Percentiles rank a stretch among this genome's conserved stretches.
phyloP scores from a whole-genome alignment of 2,797 vertebrate species.

The Arctocebus calabarensis region DNA sequence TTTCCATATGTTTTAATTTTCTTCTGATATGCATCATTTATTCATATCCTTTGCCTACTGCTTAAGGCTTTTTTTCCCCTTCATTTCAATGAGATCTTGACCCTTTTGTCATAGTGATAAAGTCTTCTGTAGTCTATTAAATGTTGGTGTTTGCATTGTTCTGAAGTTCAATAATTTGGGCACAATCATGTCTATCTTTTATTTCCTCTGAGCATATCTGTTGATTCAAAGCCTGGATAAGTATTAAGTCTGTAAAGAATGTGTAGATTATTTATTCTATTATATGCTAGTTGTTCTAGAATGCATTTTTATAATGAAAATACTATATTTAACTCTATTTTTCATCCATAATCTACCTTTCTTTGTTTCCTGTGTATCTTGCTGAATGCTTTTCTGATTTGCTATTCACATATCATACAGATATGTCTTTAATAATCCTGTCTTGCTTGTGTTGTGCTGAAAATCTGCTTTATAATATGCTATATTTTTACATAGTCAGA shows the following conservation, averaged over 20 bases:
- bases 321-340: slow-evolving; percentile 53
- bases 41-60: slow-evolving; percentile 52
- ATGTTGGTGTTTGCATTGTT: slow-evolving; percentile 29
- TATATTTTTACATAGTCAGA: background rate
- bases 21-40: slow-evolving; percentile 57
- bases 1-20: slow-evolving; percentile 55
- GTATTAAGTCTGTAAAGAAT: slow-evolving; percentile 1
- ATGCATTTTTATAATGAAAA: slow-evolving; percentile 73
- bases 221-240: slow-evolving; percentile 42
- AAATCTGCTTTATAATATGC: background rate
- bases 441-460: background rate
- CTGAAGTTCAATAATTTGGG: slow-evolving; percentile 29
- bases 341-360: slow-evolving; percentile 43
- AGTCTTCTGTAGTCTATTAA: slow-evolving; percentile 28
- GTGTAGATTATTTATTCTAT: slow-evolving; percentile 10
- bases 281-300: slow-evolving; percentile 17
- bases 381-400: slow-evolving; percentile 50
- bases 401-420: background rate
- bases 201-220: slow-evolving; percentile 12
- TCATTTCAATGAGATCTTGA: slow-evolving; percentile 12
- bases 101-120: background rate
- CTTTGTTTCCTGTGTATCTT: slow-evolving; percentile 61
- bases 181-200: slow-evolving; percentile 32
- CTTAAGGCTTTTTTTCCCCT: background rate
- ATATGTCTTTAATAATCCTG: background rate